Percentiles rank a stretch among this genome's conserved stretches.
Conservation (phyloP, 2,888 invertebrate genomes). For the Troides oblongomaculatus region DNA sequence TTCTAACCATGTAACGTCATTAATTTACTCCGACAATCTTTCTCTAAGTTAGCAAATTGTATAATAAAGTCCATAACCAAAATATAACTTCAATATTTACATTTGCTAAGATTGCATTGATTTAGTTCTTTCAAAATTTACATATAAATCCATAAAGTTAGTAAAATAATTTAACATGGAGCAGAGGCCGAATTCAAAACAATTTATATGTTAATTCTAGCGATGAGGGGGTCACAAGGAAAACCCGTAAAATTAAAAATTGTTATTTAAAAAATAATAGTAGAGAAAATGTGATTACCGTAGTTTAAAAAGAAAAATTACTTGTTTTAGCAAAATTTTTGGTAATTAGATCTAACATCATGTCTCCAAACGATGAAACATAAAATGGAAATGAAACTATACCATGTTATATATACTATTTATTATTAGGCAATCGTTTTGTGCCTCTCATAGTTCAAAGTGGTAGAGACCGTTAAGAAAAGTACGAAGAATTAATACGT, state of each 20-base stretch:
- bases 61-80: not conserved
- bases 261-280: conserved; percentile 1
- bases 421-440: too few relatives aligned
- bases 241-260: conserved; percentile 5
- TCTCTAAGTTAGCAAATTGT: not conserved
- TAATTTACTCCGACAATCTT: not conserved
- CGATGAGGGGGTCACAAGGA: conserved; percentile 11
- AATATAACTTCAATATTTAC: not conserved
- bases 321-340: too few relatives aligned
- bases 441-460: too few relatives aligned
- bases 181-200: conserved; percentile 75
- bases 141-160: conserved; percentile 78
- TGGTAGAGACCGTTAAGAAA: too few relatives aligned
- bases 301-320: too few relatives aligned
- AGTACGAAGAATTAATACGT: too few relatives aligned
- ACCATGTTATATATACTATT: too few relatives aligned
- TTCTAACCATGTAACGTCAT: not conserved
- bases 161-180: conserved; percentile 76
- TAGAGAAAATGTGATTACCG: too few relatives aligned
- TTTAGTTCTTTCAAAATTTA: conserved; percentile 60
- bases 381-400: too few relatives aligned
- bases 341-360: too few relatives aligned
- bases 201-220: conserved; percentile 77
- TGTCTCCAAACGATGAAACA: too few relatives aligned
- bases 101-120: conserved; percentile 8